These are phyloP conservation scores for Oncorhynchus clarkii DNA, from an alignment of 2,113 vertebrate genomes.

Conservation along the genomic window DNA sequence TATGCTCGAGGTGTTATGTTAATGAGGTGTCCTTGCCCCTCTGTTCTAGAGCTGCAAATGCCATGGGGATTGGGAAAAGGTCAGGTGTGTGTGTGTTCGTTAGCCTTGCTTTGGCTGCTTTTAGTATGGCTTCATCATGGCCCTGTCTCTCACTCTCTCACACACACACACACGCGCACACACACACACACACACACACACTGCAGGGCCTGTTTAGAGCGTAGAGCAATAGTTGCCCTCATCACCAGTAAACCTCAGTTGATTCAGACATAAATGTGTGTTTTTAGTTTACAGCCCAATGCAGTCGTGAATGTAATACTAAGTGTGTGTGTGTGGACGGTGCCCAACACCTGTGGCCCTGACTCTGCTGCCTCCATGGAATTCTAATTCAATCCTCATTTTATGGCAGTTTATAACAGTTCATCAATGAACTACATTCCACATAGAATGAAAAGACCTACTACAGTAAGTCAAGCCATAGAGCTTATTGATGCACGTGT, in stretches of 20 bases:
- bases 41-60: conserved; percentile 34
- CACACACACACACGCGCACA: conserved; percentile 1
- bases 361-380: background rate
- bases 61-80: conserved; percentile 62
- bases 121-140: background rate
- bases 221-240: conserved; percentile 40
- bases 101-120: conserved; percentile 7
- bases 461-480: background rate
- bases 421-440: no score
- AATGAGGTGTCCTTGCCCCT: conserved; percentile 54
- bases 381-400: no score
- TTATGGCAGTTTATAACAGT: no score
- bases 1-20: conserved; percentile 42
- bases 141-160: background rate
- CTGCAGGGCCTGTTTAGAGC: conserved; percentile 31
- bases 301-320: conserved; percentile 22
- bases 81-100: conserved; percentile 37
- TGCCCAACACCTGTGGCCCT: conserved; percentile 14
- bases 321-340: background rate
- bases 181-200: background rate
- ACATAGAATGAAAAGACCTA: background rate
- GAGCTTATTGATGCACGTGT: background rate
- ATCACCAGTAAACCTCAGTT: conserved; percentile 43
- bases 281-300: conserved; percentile 47
- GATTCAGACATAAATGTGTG: conserved; percentile 52